Evolutionary conservation across 2,113 vertebrate species (phyloP).

Genomic region (Pterophyllum scalare): DNA sequence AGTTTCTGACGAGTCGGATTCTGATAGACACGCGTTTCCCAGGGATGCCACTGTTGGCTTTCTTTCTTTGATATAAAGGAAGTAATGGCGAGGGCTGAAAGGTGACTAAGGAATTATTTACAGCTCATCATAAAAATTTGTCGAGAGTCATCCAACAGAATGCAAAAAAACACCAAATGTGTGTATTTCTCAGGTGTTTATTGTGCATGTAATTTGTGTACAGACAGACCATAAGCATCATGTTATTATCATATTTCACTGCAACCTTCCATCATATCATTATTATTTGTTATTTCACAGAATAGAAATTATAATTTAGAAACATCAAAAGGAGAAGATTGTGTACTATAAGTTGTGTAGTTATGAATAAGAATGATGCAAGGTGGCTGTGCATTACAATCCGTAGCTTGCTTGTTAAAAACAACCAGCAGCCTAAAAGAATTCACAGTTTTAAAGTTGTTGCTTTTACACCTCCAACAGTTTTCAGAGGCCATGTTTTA

Average conservation of each 20-base stretch:
- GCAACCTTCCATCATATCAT: neutral
- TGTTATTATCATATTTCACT: neutral
- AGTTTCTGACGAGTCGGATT: slow-evolving; percentile 51
- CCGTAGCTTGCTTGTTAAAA: neutral
- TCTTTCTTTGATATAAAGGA: slow-evolving; percentile 32
- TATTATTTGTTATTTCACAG: neutral
- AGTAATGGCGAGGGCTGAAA: slow-evolving; percentile 33
- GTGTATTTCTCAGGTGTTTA: slow-evolving; percentile 11
- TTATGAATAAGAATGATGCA: slow-evolving; percentile 11
- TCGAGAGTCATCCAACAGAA: neutral
- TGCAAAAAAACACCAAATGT: neutral
- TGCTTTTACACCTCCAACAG: neutral
- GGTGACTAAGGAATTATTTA: slow-evolving; percentile 5
- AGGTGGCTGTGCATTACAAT: neutral
- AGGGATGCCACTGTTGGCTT: slow-evolving; percentile 25
- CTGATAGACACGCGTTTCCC: slow-evolving; percentile 24
- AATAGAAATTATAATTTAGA: neutral
- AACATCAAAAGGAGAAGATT: neutral
- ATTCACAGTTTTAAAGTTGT: slow-evolving; percentile 19
- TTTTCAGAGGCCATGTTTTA: neutral
- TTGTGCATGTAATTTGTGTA: neutral
- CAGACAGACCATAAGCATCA: neutral
- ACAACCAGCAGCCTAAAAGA: neutral
- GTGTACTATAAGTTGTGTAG: neutral
- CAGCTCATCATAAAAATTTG: neutral